Conservation (phyloP, 1,140 invertebrate species). For the Monochamus saltuarius region DNA sequence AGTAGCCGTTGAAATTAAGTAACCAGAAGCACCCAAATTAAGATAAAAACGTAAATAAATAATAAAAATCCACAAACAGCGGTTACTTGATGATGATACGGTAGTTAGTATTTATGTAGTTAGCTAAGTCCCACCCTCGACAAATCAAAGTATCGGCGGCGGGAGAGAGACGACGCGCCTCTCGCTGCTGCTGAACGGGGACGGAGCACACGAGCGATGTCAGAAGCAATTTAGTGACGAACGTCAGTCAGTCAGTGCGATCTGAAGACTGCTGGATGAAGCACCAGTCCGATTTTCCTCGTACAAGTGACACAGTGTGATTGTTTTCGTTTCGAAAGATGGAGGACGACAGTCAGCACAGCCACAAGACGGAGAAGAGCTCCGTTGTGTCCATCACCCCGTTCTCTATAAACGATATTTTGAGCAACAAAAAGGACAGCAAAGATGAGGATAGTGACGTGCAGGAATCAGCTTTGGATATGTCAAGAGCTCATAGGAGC, state of each 20-base stretch:
- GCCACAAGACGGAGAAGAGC: constrained; percentile 30
- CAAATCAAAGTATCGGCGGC: constrained; percentile 29
- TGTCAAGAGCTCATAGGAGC: constrained; percentile 44
- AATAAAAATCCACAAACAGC: constrained; percentile 24
- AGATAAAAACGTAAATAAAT: constrained; percentile 17
- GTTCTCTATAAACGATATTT: constrained; percentile 76
- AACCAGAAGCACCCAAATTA: too few species aligned
- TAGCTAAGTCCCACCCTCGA: constrained; percentile 35
- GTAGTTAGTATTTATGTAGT: constrained; percentile 25
- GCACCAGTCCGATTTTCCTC: neutral
- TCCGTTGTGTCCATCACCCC: constrained; percentile 59
- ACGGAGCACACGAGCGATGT: constrained; percentile 35
- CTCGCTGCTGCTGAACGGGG: constrained; percentile 9
- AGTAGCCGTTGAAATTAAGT: too few species aligned
- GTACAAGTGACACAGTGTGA: neutral
- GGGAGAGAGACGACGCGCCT: constrained; percentile 22
- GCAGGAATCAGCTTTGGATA: constrained; percentile 51
- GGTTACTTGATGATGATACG: constrained; percentile 29
- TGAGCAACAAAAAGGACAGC: constrained; percentile 56
- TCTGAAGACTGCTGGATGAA: too few species aligned
- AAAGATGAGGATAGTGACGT: constrained; percentile 45
- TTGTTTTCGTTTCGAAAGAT: constrained; percentile 15
- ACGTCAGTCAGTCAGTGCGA: constrained; percentile 27
- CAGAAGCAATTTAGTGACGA: constrained; percentile 37
- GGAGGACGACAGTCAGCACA: constrained; percentile 32